phyloP scores from a whole-genome alignment of 2,888 invertebrate genomes.

The Pyrrhia umbra region DNA sequence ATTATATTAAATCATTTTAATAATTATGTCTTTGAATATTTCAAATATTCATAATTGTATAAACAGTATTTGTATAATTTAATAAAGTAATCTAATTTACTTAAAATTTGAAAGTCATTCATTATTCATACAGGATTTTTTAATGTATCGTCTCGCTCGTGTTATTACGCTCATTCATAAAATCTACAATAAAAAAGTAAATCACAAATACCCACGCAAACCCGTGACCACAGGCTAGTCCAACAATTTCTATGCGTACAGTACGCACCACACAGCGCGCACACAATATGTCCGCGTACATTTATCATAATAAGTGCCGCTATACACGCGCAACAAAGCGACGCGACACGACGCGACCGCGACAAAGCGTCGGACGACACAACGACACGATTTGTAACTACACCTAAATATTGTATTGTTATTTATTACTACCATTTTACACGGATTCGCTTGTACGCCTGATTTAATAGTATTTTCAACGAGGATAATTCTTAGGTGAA shows the following conservation, averaged over 20 bases:
- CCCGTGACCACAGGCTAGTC: constrained; percentile 12
- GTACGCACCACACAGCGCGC: constrained; percentile 66
- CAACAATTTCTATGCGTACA: constrained; percentile 65
- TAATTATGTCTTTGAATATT: background rate
- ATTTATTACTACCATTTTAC: constrained; percentile 66
- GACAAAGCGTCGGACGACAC: constrained; percentile 61
- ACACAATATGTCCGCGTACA: constrained; percentile 75
- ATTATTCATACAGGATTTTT: too few relatives aligned
- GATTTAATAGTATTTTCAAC: constrained; percentile 69
- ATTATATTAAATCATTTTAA: constrained; percentile 1
- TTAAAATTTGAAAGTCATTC: too few relatives aligned
- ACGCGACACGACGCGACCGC: constrained; percentile 59
- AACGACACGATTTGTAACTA: constrained; percentile 66
- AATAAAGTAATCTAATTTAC: too few relatives aligned
- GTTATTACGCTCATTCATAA: background rate
- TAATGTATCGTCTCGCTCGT: too few relatives aligned
- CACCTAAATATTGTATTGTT: constrained; percentile 70
- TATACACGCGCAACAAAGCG: constrained; percentile 72
- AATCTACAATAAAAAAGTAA: background rate
- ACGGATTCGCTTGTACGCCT: constrained; percentile 65
- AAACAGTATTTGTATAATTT: background rate
- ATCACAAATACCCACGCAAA: background rate
- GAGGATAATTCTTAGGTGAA: constrained; percentile 62
- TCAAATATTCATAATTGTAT: background rate
- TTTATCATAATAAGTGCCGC: constrained; percentile 87